Base-by-base conservation (phyloP, 2,113 vertebrate species). In the Bagarius yarrelli region DNA sequence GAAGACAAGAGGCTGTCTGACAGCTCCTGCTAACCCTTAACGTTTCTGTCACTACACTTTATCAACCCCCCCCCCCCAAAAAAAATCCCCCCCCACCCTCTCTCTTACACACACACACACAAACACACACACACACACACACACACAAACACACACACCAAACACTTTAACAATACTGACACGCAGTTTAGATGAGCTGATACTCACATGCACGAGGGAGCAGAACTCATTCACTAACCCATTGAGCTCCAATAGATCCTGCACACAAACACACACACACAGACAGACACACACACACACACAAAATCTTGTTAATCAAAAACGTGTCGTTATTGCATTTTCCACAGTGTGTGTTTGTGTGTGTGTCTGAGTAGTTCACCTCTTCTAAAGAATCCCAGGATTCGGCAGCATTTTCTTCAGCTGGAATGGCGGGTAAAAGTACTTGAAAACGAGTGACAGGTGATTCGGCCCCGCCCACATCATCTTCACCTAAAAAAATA, bases 341-440 rank as follows among this genome's bases (percentile, higher is more conserved):
- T 57, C 13, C 34, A 9, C 36, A 69, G 40, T 57, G 5, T 40
- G 11, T 56, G 11, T 50, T 16, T 72, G 5, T 55, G 5, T 30
- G 73, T 44, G 25, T n/a, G 44, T 34, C 25, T 55, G 56, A 23
- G 25, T 61, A 32, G 40, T 47, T 19, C 89, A 97, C 97, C 94
- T 91, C 93, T 91, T 97, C 96, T 83, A 99, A 90, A 55, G 81
- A 91, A 78, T 95, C 95, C 97, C 97, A 98, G 71, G 97, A 98
- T 87, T 98, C 96, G 0, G 94, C 93, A 36, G 97, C 97, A 32
- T 94, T 95, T 91, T 97, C 93, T 88, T 97, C 93, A 70, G 87
- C 89, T 84, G 97, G 96, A 88, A 98, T 98, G 87, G 95, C 87
- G 6, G 95, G 95, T 64, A 98, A 92, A 0, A n/a, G 57, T 8